Percentiles rank a stretch among this genome's conserved stretches.
Evolutionary conservation across 1,140 invertebrate genomes (phyloP).

Genomic region (Diploscapter pachys): DNA sequence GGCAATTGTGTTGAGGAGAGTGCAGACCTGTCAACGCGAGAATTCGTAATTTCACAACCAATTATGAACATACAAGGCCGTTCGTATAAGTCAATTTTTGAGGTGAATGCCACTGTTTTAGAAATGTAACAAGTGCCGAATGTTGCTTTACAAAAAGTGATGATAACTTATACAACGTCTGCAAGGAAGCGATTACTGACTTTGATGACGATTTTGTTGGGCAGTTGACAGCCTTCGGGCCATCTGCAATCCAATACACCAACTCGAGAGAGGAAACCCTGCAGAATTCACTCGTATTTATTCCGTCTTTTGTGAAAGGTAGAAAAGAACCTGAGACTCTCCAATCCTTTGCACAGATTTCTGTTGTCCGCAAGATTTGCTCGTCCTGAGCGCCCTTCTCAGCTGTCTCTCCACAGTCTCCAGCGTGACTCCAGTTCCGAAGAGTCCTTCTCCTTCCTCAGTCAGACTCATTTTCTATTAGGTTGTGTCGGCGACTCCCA

Average conservation of each 20-base stretch:
- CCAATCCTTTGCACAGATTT: constrained; percentile 7
- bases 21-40: too few relatives aligned
- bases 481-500: too few relatives aligned
- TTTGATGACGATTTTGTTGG: neutral
- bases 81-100: too few relatives aligned
- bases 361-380: constrained; percentile 15
- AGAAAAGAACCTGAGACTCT: constrained; percentile 5
- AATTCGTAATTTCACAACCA: too few relatives aligned
- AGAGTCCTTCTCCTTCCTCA: constrained; percentile 5
- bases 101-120: too few relatives aligned
- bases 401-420: constrained; percentile 9
- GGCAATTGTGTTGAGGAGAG: too few relatives aligned
- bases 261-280: constrained; percentile 19
- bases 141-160: too few relatives aligned
- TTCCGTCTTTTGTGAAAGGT: neutral
- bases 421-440: constrained; percentile 11
- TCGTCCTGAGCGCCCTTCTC: constrained; percentile 8
- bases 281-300: neutral
- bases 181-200: too few relatives aligned
- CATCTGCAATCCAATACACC: constrained; percentile 7
- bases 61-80: too few relatives aligned
- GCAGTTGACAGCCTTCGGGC: constrained; percentile 12
- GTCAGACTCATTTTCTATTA: constrained; percentile 2
- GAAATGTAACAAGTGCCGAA: too few relatives aligned
- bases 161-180: too few relatives aligned